Percentiles rank a stretch among this genome's conserved stretches.
phyloP scores from a whole-genome alignment of 2,888 invertebrate genomes.

The Drosophila multiciliata region DNA sequence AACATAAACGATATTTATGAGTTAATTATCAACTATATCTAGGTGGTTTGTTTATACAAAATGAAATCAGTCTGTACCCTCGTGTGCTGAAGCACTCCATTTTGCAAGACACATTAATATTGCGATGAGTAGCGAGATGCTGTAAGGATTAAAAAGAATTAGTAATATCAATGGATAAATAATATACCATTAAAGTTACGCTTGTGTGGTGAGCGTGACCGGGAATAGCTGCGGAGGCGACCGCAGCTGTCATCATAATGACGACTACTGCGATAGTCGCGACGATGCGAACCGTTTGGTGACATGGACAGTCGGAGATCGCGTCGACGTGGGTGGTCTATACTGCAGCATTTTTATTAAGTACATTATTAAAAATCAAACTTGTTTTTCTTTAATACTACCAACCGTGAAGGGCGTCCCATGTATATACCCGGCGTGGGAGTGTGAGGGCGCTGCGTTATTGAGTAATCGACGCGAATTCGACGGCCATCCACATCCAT shows the following conservation, averaged over 20 bases:
- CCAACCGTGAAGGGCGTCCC: conserved; percentile 92
- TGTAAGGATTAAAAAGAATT: neutral
- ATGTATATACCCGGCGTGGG: conserved; percentile 99
- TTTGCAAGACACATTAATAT: conserved; percentile 31
- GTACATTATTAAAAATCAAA: neutral
- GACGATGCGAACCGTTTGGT: conserved; percentile 34
- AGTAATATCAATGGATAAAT: neutral
- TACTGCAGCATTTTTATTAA: conserved; percentile 9
- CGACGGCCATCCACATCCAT: conserved; percentile 97
- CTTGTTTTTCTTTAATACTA: neutral
- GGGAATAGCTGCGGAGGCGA: conserved; percentile 80
- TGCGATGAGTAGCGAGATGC: conserved; percentile 44
- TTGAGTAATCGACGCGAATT: conserved; percentile 97
- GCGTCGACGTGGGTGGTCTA: conserved; percentile 56
- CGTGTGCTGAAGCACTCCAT: conserved; percentile 4
- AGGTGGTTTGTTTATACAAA: conserved; percentile 7
- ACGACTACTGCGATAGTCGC: conserved; percentile 40
- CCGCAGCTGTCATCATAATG: conserved; percentile 77
- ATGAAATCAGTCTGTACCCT: conserved; percentile 53
- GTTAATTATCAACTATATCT: conserved; percentile 27
- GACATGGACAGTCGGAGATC: conserved; percentile 39
- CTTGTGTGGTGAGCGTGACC: conserved; percentile 71
- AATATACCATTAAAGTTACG: conserved; percentile 23
- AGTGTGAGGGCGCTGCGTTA: conserved; percentile 97
- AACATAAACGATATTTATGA: conserved; percentile 30